Base-by-base conservation (phyloP, 2,888 invertebrate genomes). In the Drosophila emarginata region DNA sequence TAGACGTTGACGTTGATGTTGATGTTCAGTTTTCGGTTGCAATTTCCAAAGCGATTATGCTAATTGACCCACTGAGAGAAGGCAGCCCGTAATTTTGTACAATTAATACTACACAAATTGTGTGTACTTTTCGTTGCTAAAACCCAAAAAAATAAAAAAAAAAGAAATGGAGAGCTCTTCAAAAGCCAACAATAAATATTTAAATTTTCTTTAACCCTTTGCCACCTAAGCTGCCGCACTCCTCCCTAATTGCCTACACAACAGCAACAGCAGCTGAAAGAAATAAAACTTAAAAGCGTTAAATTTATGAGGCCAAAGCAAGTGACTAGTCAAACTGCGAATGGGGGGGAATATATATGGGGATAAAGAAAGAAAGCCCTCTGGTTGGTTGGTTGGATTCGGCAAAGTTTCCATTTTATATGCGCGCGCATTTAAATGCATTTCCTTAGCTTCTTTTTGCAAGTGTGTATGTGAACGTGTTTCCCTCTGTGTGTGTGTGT, bases 11-110 rank as follows among this genome's bases (percentile, higher is more conserved):
- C 18, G 14, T 45, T 45, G 45, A 45, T 12, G 45, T 45, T 45
- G 45, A 45, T 45, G 21, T 21, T 51, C 32, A 36, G 54, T 50
- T 64, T 77, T 76, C 64, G 79, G 74, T 79, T 77, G 87, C 80
- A 87, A 85, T 83, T 85, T 87, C 77, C 72, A 77, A 71, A 88
- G 74, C 89, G 88, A 89, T 89, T 89, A 89, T 89, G 89, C 89
- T 89, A 89, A 89, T 89, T 89, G 89, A 69, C 78, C 64, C 58
- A 75, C 73, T 72, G 77, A 85, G 65, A 45, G 60, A 65, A 56
- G 73, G 32, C 40, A 62, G 61, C 57, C 62, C 51, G 60, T 69
- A 73, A 74, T 73, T 74, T 75, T 37, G 59, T 65, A 62, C 62
- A 82, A 77, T 70, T 70, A 76, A 77, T 82, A 72, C 69, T 64